Evolutionary conservation across 2,113 vertebrate genomes (phyloP).

Genomic region (Pygathrix nemaeus): DNA sequence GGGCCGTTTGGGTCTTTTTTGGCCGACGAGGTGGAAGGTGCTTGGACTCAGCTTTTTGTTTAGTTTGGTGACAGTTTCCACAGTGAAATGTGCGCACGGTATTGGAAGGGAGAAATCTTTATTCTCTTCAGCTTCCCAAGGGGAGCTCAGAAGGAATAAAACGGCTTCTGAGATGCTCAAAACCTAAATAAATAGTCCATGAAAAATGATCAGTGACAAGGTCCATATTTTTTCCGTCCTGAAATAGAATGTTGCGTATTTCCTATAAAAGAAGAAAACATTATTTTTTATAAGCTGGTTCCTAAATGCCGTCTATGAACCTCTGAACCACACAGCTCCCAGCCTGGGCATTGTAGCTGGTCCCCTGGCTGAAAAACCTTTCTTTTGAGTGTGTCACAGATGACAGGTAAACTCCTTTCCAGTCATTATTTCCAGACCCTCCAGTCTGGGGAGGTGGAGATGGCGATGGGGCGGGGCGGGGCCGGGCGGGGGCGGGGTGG

Average conservation of each 20-base stretch:
- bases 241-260: neutral
- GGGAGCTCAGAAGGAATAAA: slow-evolving; percentile 8
- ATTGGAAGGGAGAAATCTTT: slow-evolving; percentile 48
- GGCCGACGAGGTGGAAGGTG: slow-evolving; percentile 69
- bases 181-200: neutral
- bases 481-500: no score
- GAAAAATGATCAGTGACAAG: neutral
- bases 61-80: slow-evolving; percentile 75
- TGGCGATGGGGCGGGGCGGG: no score
- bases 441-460: neutral
- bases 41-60: slow-evolving; percentile 75
- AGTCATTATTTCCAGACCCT: neutral
- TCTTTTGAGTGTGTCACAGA: neutral
- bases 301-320: neutral
- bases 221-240: neutral
- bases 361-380: neutral
- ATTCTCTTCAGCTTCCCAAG: slow-evolving; percentile 55
- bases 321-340: neutral
- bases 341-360: neutral
- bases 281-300: slow-evolving; percentile 30
- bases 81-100: slow-evolving; percentile 45
- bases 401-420: neutral
- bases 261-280: neutral
- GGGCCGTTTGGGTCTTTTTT: slow-evolving; percentile 81
- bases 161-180: neutral